Evolutionary conservation across 2,113 vertebrate species (phyloP).

Genomic region (Heterocephalus glaber): DNA sequence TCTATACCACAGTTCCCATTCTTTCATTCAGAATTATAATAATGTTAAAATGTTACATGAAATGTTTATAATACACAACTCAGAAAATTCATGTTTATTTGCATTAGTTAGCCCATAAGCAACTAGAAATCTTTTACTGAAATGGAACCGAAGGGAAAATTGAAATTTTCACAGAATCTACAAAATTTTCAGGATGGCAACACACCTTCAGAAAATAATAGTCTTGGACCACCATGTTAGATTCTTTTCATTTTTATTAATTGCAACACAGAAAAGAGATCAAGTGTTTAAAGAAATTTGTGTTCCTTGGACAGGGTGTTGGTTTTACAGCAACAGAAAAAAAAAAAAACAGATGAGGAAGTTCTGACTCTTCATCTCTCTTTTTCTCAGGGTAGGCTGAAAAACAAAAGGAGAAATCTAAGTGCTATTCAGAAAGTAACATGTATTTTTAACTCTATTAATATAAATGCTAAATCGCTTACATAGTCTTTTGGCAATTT

Average conservation of each 20-base stretch:
- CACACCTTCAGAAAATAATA: constrained; percentile 43
- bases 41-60: background rate
- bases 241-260: constrained; percentile 72
- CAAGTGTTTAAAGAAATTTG: constrained; percentile 58
- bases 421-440: background rate
- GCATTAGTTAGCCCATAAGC: background rate
- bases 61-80: background rate
- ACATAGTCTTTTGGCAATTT: background rate
- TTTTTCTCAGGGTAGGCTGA: constrained; percentile 46
- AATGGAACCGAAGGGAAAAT: background rate
- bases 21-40: background rate
- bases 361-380: constrained; percentile 32
- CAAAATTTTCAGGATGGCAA: background rate
- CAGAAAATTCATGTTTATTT: background rate
- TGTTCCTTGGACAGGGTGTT: constrained; percentile 14
- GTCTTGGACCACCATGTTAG: background rate
- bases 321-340: constrained; percentile 55
- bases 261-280: constrained; percentile 47
- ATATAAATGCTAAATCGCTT: background rate
- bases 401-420: constrained; percentile 53
- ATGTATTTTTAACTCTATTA: constrained; percentile 15
- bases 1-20: background rate
- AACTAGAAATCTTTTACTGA: background rate
- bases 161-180: background rate
- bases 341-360: constrained; percentile 49